These are phyloP conservation scores for Physocephala rufipes DNA, from an alignment of 2,888 invertebrate species.

Conservation along the genomic window DNA sequence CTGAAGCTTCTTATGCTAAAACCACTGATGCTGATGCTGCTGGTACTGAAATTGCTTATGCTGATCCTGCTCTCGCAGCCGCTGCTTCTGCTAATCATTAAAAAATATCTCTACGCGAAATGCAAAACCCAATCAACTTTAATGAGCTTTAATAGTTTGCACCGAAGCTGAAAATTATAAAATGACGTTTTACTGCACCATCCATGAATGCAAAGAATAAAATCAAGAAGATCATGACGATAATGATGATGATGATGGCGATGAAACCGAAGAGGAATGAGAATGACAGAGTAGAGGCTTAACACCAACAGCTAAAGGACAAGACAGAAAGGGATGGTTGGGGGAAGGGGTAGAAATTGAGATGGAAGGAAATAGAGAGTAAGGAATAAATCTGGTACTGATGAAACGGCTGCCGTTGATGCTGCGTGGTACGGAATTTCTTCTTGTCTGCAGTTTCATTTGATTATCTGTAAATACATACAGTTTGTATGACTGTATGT, in stretches of 20 bases:
- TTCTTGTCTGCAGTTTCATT: background rate
- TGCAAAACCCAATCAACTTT: conserved; percentile 55
- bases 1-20: background rate
- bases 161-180: conserved; percentile 48
- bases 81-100: conserved; percentile 24
- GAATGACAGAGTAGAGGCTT: too few species aligned
- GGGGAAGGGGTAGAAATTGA: background rate
- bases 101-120: conserved; percentile 39
- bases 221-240: background rate
- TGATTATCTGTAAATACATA: background rate
- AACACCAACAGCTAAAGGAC: too few species aligned
- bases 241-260: too few species aligned
- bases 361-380: background rate
- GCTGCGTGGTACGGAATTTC: background rate
- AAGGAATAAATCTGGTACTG: background rate
- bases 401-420: background rate
- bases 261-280: conserved; percentile 4
- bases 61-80: background rate
- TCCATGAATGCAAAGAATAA: background rate
- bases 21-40: background rate
- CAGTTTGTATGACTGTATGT: background rate
- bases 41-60: background rate
- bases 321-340: background rate
- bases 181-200: conserved; percentile 34
- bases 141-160: conserved; percentile 54